A percentile compares a stretch with the other conserved stretches of the same genome.
Conservation (phyloP, 2,888 invertebrate genomes). For the Ornithoptera alexandrae region DNA sequence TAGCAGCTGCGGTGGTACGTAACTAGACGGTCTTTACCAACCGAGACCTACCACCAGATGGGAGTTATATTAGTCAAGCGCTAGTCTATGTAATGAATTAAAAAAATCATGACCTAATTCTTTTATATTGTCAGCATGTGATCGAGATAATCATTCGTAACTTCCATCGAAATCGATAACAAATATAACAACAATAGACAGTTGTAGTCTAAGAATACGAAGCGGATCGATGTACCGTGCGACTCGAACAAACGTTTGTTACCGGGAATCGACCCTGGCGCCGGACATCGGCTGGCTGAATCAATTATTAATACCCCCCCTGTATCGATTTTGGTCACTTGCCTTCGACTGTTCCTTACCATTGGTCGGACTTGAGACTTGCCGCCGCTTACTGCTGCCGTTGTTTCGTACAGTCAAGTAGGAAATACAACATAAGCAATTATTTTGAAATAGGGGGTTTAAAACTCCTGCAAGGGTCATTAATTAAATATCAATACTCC, state of each 20-base stretch:
- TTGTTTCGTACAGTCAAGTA: neutral
- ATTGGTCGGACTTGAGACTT: conserved; percentile 37
- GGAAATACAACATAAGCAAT: too few relatives aligned
- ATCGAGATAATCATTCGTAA: neutral
- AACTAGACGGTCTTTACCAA: too few relatives aligned
- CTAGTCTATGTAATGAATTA: neutral
- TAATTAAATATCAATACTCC: too few relatives aligned
- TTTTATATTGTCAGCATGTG: neutral
- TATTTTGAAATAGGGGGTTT: too few relatives aligned
- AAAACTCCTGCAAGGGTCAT: too few relatives aligned
- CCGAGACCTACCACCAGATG: too few relatives aligned
- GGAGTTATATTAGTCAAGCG: too few relatives aligned
- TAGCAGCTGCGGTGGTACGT: too few relatives aligned
- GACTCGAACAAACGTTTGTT: conserved; percentile 42
- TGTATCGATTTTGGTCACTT: conserved; percentile 71
- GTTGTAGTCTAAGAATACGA: conserved; percentile 15
- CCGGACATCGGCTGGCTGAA: conserved; percentile 42
- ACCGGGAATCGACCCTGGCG: conserved; percentile 39
- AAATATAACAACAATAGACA: neutral
- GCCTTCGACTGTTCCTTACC: conserved; percentile 59
- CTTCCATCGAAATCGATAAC: neutral
- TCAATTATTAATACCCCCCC: conserved; percentile 54
- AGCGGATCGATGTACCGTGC: conserved; percentile 34
- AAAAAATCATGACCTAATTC: neutral
- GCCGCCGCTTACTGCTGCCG: neutral